Evolutionary conservation across 1,140 invertebrate species (phyloP), one percentile per base, ranked within the genome.

Genomic region (Chironomus striatipennis): DNA sequence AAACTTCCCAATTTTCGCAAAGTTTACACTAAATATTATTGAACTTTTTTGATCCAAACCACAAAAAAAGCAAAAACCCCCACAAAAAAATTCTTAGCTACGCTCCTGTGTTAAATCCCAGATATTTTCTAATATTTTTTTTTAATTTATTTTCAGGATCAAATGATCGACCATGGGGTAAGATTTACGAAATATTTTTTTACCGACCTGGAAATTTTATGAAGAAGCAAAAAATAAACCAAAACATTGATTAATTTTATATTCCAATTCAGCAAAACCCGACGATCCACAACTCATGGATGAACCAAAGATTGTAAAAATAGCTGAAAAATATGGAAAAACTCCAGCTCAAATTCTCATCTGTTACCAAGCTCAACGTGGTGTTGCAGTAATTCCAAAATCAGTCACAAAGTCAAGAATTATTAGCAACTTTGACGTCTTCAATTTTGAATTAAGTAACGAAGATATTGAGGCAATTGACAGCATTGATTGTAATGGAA

Each of bases 291-390:
- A 82, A 72, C 80, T 90, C 2, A 77, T 89, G 79, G 84, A 88
- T 0, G 89, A 93, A 77, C 84, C 87, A 1, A 86, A 86, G 75
- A 76, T 94, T 10, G 86, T 87, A 76, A 78, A 80, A 17, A 82
- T 93, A 42, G 89, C 88, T 8, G 81, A 87, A 1, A 88, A 87
- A 77, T 85, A 89, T 76, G 84, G 84, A 0, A 93, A 91, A 81
- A 85, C 85, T 3, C 79, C 86, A 1, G 90, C 91, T 18, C 91
- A 93, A 80, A 84, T 93, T 42, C 79, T 90, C 2, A 84, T 92
- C 70, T 85, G 89, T 77, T 91, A 84, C 77, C 83, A 84, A 78
- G 75, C 79, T 21, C 85, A 87, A 42, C 80, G 83, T n/a, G 81
- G 81, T 4, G 74, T 80, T 74, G 80, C 86, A 8, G 84, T 84